Percentiles rank a stretch among this genome's conserved stretches.
phyloP scores from a whole-genome alignment of 2,113 vertebrate species.

The Chaetodon trifascialis region DNA sequence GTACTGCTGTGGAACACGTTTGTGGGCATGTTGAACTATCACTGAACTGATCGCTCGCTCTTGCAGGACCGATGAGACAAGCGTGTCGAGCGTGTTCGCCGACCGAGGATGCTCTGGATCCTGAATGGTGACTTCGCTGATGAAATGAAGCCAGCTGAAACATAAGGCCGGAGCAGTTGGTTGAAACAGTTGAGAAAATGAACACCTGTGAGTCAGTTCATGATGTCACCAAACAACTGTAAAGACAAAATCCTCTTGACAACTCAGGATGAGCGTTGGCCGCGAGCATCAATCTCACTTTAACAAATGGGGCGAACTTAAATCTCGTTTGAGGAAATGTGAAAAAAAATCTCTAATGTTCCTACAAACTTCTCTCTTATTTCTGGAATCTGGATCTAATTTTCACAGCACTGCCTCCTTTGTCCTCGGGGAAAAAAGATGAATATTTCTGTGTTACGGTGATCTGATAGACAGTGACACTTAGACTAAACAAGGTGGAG shows the following conservation, averaged over 20 bases:
- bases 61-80: neutral
- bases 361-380: constrained; percentile 5
- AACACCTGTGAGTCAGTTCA: constrained; percentile 17
- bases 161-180: neutral
- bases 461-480: constrained; percentile 78
- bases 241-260: constrained; percentile 1
- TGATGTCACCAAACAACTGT: constrained; percentile 22
- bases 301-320: neutral
- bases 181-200: too few relatives aligned
- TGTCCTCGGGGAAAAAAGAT: constrained; percentile 33
- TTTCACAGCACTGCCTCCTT: constrained; percentile 34
- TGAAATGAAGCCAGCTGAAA: constrained; percentile 20
- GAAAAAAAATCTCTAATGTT: constrained; percentile 1
- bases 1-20: neutral
- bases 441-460: constrained; percentile 46
- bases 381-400: constrained; percentile 37
- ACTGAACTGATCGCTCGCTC: neutral
- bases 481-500: constrained; percentile 79
- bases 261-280: neutral
- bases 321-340: neutral
- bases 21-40: neutral
- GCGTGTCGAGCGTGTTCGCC: neutral
- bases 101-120: neutral
- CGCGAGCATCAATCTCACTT: neutral
- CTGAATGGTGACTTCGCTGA: neutral